Evolutionary conservation across 2,113 vertebrate species (phyloP), one percentile per base, ranked within the genome.

Genomic region (Gymnogyps californianus): DNA sequence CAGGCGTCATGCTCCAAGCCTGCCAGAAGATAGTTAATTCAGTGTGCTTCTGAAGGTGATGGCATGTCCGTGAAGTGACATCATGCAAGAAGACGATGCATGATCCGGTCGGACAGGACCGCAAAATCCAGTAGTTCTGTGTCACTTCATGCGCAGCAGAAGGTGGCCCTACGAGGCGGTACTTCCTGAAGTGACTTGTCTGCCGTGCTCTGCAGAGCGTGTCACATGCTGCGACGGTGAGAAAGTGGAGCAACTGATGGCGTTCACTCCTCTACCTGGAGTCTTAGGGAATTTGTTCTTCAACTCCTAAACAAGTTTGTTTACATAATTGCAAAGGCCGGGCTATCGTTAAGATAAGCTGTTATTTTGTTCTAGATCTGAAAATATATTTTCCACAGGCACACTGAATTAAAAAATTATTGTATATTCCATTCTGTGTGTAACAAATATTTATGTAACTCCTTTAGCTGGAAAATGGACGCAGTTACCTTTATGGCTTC

Each of bases 181-280:
- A 1, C 40, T 36, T 54, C 72, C 44, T 6, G 18, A 16, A 21
- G 59, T 10, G 8, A n/a, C 46, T 10, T 15, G 9, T n/a, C 38
- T 31, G 61, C n/a, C 3, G 0, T 34, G 61, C 55, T 46, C 40
- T 28, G n/a, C 51, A 38, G 11, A 22, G 67, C 1, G 0, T 2
- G 16, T 13, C 11, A 20, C 25, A 2, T 8, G 55, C 57, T 38
- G 26, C 31, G 25, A 2, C 2, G 2, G 16, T 4, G 47, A 65
- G 51, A 13, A 87, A 49, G 57, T 4, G 22, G 80, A 57, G 36
- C 65, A 36, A 4, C 40, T 64, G 10, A 16, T 13, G 40, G 8
- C 32, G 16, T 25, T 22, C 49, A 16, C 22, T 61, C 9, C 57
- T 66, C 44, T 42, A 2, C 40, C 28, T 32, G 1, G 1, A 38